phyloP scores from a whole-genome alignment of 2,888 invertebrate species.

The Spicauda simplicius region DNA sequence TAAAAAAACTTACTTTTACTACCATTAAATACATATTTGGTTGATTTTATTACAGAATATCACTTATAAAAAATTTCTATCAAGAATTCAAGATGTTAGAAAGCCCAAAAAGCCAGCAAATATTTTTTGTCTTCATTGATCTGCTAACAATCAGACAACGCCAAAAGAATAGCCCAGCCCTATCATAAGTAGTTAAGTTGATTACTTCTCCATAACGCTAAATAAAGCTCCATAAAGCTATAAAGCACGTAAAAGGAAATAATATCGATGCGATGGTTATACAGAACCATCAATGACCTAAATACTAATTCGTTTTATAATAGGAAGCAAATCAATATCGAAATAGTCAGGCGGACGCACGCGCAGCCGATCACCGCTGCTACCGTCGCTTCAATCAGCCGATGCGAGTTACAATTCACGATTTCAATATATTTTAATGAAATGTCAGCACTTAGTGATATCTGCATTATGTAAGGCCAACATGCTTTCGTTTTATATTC shows the following conservation, averaged over 20 bases:
- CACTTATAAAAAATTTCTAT: no score
- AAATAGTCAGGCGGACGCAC: slow-evolving; percentile 57
- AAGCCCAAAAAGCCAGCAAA: no score
- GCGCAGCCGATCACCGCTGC: slow-evolving; percentile 56
- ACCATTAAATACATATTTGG: no score
- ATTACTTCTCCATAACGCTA: neutral
- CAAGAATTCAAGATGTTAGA: no score
- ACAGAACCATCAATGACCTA: slow-evolving; percentile 16
- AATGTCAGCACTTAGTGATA: slow-evolving; percentile 81
- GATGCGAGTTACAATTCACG: slow-evolving; percentile 80
- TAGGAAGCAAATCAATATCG: slow-evolving; percentile 72
- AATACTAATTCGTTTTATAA: slow-evolving; percentile 54
- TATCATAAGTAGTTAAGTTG: neutral
- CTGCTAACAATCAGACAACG: neutral
- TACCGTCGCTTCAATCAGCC: slow-evolving; percentile 72
- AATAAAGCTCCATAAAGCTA: neutral
- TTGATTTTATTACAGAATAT: no score
- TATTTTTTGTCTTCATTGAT: no score
- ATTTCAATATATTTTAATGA: slow-evolving; percentile 83
- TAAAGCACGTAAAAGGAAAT: slow-evolving; percentile 27
- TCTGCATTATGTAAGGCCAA: slow-evolving; percentile 68
- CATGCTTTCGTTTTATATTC: slow-evolving; percentile 29
- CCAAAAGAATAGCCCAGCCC: neutral
- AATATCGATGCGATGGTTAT: slow-evolving; percentile 18
- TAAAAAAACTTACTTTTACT: no score